Conservation (phyloP, 2,888 invertebrate genomes). For the Drosophila subquinaria region DNA sequence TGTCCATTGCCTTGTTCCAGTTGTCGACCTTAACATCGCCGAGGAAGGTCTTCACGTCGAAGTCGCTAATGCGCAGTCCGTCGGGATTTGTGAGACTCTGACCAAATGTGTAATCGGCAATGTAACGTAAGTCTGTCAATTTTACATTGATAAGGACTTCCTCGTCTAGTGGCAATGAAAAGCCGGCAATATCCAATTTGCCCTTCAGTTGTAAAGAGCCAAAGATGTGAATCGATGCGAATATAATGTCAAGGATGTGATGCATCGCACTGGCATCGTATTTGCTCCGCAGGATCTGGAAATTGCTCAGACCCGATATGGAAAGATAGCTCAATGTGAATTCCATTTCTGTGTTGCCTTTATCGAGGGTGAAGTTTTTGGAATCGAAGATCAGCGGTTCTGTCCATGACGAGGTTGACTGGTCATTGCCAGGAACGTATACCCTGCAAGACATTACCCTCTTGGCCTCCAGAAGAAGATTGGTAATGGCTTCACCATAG, state of each 20-base stretch:
- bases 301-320: slow-evolving; percentile 65
- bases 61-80: slow-evolving; percentile 63
- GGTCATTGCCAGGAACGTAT: too few relatives aligned
- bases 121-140: slow-evolving; percentile 59
- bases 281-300: slow-evolving; percentile 51
- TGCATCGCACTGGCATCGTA: slow-evolving; percentile 50
- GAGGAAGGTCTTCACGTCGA: slow-evolving; percentile 57
- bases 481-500: slow-evolving; percentile 53
- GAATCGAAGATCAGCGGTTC: slow-evolving; percentile 49
- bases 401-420: too few relatives aligned
- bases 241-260: slow-evolving; percentile 64
- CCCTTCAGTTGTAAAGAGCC: slow-evolving; percentile 61
- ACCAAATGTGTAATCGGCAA: slow-evolving; percentile 53
- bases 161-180: slow-evolving; percentile 40
- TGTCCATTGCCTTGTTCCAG: slow-evolving; percentile 66
- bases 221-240: slow-evolving; percentile 63
- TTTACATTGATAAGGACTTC: slow-evolving; percentile 58
- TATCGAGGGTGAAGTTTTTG: slow-evolving; percentile 25
- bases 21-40: slow-evolving; percentile 52
- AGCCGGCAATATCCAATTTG: slow-evolving; percentile 43
- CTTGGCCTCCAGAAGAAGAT: too few relatives aligned
- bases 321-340: slow-evolving; percentile 69
- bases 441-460: too few relatives aligned
- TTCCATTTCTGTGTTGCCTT: slow-evolving; percentile 36
- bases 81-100: slow-evolving; percentile 33